Evolutionary conservation across 2,888 invertebrate species (phyloP).

Genomic region (Sipha maydis): DNA sequence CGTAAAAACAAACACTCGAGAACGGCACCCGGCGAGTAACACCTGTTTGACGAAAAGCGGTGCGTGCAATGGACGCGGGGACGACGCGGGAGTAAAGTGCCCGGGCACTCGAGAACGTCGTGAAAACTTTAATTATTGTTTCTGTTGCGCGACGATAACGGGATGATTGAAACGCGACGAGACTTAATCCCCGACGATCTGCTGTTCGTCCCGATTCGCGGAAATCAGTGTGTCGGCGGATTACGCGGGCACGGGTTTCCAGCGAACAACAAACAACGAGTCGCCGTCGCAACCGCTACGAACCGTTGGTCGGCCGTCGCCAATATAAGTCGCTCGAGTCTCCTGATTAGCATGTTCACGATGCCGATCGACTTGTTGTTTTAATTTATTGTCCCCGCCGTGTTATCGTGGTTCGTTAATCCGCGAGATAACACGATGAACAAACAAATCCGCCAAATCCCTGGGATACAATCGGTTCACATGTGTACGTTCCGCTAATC

Average conservation of each 20-base stretch:
- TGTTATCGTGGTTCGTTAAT: neutral
- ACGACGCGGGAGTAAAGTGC: neutral
- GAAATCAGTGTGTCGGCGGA: no score
- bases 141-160: neutral
- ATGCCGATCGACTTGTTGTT: neutral
- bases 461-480: neutral
- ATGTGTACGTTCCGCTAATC: no score
- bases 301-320: no score
- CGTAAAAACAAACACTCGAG: neutral
- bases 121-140: no score
- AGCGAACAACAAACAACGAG: no score
- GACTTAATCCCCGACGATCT: neutral
- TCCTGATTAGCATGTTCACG: neutral
- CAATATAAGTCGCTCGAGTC: neutral
- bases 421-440: constrained; percentile 26
- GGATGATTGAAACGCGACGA: neutral
- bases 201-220: no score
- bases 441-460: neutral
- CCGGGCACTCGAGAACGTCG: neutral
- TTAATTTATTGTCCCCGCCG: neutral
- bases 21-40: neutral
- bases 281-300: no score
- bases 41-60: neutral
- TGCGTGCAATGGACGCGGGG: neutral
- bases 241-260: neutral